A percentile compares a stretch with the other conserved stretches of the same genome.
Evolutionary conservation across 1,140 invertebrate species (phyloP).

Genomic region (Metaphire vulgaris): DNA sequence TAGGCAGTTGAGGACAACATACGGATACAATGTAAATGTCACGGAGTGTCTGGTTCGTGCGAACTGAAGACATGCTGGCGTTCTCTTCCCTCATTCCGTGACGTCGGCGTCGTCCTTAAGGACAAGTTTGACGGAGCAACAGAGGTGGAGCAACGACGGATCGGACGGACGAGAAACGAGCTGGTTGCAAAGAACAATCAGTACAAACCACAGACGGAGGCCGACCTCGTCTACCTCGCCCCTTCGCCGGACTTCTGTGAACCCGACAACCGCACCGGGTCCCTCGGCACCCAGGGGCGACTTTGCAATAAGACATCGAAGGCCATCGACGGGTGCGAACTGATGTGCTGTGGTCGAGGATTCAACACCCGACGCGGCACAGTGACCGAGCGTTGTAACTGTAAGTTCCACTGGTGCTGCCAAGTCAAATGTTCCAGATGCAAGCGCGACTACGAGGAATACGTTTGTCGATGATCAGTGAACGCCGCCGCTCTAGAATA

Average conservation of each 20-base stretch:
- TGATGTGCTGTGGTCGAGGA: conserved; percentile 57
- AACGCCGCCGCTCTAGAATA: too few relatives aligned
- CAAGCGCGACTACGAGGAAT: conserved; percentile 44
- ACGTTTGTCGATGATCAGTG: conserved; percentile 42
- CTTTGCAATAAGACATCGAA: conserved; percentile 53
- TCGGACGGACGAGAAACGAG: conserved; percentile 34
- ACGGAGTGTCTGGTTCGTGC: conserved; percentile 92
- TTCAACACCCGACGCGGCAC: conserved; percentile 57
- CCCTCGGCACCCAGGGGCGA: conserved; percentile 49
- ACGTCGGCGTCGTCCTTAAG: conserved; percentile 72
- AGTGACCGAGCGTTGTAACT: conserved; percentile 62
- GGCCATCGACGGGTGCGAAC: conserved; percentile 54
- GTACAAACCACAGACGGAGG: conserved; percentile 46
- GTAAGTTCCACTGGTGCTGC: conserved; percentile 57
- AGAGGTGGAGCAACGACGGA: conserved; percentile 55
- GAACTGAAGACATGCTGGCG: conserved; percentile 92
- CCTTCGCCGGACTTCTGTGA: conserved; percentile 93
- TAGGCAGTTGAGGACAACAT: conserved; percentile 47
- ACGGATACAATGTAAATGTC: conserved; percentile 73
- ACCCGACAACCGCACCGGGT: conserved; percentile 58
- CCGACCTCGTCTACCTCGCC: conserved; percentile 81
- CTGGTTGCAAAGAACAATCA: conserved; percentile 46
- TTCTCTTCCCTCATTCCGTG: conserved; percentile 73
- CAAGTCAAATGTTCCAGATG: conserved; percentile 54
- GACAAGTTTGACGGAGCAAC: conserved; percentile 76